Base-by-base conservation (phyloP, 1,140 invertebrate genomes). In the Drosophila funebris region DNA sequence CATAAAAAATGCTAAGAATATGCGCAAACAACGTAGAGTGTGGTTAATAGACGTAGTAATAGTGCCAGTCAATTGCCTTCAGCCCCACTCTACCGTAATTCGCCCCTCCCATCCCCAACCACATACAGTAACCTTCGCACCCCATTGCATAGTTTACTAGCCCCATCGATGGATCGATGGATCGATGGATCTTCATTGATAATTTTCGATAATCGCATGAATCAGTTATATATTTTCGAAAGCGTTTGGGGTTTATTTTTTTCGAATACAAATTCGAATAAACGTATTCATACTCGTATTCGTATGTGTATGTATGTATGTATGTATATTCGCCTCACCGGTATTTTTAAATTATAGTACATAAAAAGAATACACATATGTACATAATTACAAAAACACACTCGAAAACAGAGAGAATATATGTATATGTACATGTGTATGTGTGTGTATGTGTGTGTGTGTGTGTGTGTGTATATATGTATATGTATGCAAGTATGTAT, bases 131-230 rank as follows among this genome's bases (percentile, higher is more conserved):
- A 27, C 24, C 24, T 31, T 6, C 11, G 24, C 24, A 14, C n/a
- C 24, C 6, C 46, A 14, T n/a, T 50, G n/a, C 8, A 13, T 24
- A 48, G 22, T 48, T 5, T 9, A 31, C 27, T 50, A 16, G 4
- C n/a, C 27, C 18, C 46, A 70, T 63, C 48, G 14, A n/a, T n/a
- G n/a, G n/a, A n/a, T n/a, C n/a, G n/a, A n/a, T n/a, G n/a, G n/a
- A n/a, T n/a, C 11, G 46, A 46, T 36, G 13, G 41, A 76, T 74
- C 41, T 71, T 71, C 66, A 82, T 75, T 78, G 61, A 81, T 76
- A 66, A 80, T 60, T 43, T 39, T 36, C 37, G 48, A 66, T 46
- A 41, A 31, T 41, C 33, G 63, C 57, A 56, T 50, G n/a, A 50
- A 3, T 24, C 22, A 4, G 2, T 27, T 27, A 0, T 4, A 0